Percentiles rank a stretch among this genome's conserved stretches.
Conservation (phyloP, 2,888 invertebrate species). For the Lordiphosa andalusiaca region DNA sequence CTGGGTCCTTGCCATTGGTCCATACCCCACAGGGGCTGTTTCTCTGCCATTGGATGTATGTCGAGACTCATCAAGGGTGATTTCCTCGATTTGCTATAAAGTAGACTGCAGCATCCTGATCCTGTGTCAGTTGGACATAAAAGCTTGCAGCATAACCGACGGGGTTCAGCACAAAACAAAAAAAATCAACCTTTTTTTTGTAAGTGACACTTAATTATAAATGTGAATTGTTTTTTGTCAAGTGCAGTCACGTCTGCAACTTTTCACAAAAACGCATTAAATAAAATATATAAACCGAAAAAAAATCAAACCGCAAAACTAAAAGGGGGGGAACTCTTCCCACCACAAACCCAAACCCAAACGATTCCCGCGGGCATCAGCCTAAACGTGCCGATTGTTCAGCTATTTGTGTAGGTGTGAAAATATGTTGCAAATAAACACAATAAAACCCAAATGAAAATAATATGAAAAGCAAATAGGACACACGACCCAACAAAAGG, state of each 20-base stretch:
- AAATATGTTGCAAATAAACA: conserved; percentile 74
- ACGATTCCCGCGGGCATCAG: conserved; percentile 46
- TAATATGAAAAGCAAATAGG: conserved; percentile 67
- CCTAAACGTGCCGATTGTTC: conserved; percentile 70
- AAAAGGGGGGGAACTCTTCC: conserved; percentile 37
- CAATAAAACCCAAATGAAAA: conserved; percentile 63
- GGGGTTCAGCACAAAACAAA: background rate
- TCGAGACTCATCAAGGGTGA: conserved; percentile 28
- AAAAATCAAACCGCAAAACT: conserved; percentile 33
- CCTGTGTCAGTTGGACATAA: conserved; percentile 51
- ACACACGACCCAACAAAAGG: conserved; percentile 30
- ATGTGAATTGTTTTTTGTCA: background rate
- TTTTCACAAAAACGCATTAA: conserved; percentile 40
- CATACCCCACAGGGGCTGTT: conserved; percentile 13
- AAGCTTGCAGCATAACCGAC: conserved; percentile 29
- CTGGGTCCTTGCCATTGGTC: conserved; percentile 36
- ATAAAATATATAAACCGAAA: conserved; percentile 8
- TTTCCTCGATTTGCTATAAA: conserved; percentile 56
- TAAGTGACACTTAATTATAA: no score
- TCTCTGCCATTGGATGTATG: conserved; percentile 40
- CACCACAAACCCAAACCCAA: background rate
- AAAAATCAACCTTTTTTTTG: background rate
- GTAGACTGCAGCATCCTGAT: conserved; percentile 56
- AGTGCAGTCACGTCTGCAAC: conserved; percentile 14
- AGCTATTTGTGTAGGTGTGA: conserved; percentile 77